Percentiles rank a stretch among this genome's conserved stretches.
Conservation (phyloP, 1,140 invertebrate species). For the Drosophila kanapiae region DNA sequence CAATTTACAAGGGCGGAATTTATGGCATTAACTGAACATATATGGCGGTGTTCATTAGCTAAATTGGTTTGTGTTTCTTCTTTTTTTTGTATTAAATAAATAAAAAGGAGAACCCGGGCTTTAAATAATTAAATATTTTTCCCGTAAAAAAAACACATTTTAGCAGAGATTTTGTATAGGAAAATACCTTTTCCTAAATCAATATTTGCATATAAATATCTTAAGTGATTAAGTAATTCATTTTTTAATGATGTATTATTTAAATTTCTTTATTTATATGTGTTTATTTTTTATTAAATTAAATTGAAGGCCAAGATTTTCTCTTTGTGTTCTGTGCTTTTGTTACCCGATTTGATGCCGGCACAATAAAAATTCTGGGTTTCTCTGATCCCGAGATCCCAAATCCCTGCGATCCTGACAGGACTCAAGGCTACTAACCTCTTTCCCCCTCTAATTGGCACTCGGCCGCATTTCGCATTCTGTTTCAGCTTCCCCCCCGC, state of each 20-base stretch:
- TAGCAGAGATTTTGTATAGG: background rate
- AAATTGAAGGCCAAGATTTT: background rate
- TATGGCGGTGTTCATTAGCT: background rate
- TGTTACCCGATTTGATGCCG: background rate
- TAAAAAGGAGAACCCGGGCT: background rate
- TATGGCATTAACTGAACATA: constrained; percentile 5
- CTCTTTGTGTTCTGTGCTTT: background rate
- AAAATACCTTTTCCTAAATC: background rate
- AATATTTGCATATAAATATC: too few species aligned
- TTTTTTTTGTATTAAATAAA: background rate
- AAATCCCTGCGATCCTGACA: constrained; percentile 39
- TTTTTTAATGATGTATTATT: background rate
- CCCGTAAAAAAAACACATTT: too few species aligned
- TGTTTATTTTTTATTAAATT: background rate
- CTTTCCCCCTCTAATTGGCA: constrained; percentile 57
- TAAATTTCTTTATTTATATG: background rate
- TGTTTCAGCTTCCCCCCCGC: background rate
- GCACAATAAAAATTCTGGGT: constrained; percentile 27
- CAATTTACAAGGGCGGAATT: constrained; percentile 5
- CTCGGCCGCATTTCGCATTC: constrained; percentile 37
- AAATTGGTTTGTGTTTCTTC: background rate
- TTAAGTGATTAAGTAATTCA: background rate
- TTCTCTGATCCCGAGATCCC: constrained; percentile 16
- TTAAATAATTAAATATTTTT: background rate
- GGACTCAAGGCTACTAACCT: constrained; percentile 7